Conservation (phyloP, 2,797 vertebrate genomes). For the Helarctos malayanus region DNA sequence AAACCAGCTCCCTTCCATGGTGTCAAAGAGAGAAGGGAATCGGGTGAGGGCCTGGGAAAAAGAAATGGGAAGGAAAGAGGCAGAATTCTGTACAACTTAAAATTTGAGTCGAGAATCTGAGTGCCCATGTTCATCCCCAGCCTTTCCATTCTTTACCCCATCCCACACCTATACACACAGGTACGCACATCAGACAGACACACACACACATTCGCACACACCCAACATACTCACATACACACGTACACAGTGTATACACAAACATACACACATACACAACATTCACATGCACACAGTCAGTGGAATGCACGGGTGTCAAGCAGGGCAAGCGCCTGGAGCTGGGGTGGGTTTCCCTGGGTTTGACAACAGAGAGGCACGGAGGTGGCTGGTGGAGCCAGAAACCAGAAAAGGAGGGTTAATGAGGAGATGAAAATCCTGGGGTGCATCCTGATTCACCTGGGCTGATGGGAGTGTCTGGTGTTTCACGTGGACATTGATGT, state of each 20-base stretch:
- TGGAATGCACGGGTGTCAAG: rapidly evolving
- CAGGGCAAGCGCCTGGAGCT: neutral
- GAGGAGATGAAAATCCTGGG: neutral
- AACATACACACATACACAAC: neutral
- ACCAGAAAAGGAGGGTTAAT: neutral
- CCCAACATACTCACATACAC: neutral
- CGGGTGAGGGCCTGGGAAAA: neutral
- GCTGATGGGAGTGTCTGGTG: neutral
- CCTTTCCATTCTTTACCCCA: neutral
- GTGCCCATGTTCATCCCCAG: neutral
- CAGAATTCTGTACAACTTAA: neutral
- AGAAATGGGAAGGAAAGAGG: neutral
- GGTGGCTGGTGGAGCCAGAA: neutral
- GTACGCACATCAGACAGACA: neutral
- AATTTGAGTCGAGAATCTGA: neutral
- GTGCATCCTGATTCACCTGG: too few species aligned
- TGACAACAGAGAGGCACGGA: neutral
- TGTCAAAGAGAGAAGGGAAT: neutral
- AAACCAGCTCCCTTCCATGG: neutral
- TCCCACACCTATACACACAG: neutral
- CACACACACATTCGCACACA: rapidly evolving
- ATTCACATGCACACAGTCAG: neutral
- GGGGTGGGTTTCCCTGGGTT: neutral
- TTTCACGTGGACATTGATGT: neutral
- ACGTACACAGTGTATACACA: neutral